These are phyloP conservation scores for Manacus vitellinus DNA, from an alignment of 2,113 vertebrate species.

Conservation along the genomic window DNA sequence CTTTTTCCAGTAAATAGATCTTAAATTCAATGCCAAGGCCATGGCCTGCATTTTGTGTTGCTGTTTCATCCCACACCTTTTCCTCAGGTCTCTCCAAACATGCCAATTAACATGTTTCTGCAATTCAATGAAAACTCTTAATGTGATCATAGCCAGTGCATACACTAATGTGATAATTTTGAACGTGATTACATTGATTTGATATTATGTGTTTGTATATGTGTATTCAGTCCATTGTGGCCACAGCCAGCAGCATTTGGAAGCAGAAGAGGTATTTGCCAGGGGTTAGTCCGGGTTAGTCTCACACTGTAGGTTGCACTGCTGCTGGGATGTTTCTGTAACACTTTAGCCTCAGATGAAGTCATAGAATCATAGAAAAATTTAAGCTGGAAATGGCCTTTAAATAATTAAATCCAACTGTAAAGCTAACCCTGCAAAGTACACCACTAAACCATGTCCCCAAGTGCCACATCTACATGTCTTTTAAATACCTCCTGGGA, in stretches of 20 bases:
- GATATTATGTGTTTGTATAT: not conserved
- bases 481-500: not conserved
- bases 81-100: not conserved
- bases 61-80: not conserved
- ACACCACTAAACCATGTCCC: not conserved
- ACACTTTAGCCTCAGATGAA: not conserved
- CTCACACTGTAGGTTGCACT: fast-evolving
- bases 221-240: fast-evolving
- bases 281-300: not conserved
- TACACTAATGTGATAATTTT: not conserved
- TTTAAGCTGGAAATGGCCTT: not conserved
- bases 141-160: not conserved
- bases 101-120: not conserved
- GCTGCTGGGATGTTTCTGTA: not conserved
- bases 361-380: not conserved
- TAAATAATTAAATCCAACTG: not conserved
- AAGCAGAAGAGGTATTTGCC: not conserved
- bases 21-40: not conserved
- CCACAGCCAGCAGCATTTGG: not conserved
- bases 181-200: not conserved
- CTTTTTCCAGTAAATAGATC: not conserved
- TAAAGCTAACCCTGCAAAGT: not conserved
- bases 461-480: fast-evolving
- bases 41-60: not conserved
- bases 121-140: not conserved